phyloP scores from a whole-genome alignment of 92 coral and sea anemone genomes.

The Actinostola sp. region DNA sequence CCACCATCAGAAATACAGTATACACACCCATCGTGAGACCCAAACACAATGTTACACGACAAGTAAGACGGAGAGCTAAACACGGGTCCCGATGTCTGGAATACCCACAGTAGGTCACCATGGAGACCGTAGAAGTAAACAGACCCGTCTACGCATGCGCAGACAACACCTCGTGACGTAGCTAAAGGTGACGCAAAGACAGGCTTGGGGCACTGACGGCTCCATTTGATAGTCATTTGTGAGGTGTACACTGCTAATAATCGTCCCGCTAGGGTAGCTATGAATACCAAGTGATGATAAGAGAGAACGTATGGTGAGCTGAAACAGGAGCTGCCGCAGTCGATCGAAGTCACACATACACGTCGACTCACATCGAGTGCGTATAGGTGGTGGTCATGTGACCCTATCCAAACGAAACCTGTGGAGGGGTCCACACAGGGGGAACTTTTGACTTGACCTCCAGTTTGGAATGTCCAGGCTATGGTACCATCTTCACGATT shows the following conservation, averaged over 20 bases:
- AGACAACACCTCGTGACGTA: conserved; percentile 54
- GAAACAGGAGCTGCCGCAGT: conserved; percentile 87
- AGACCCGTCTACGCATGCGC: conserved; percentile 77
- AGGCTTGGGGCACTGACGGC: conserved; percentile 78
- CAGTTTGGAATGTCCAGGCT: conserved; percentile 80
- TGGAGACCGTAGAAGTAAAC: conserved; percentile 63
- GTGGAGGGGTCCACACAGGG: conserved; percentile 84
- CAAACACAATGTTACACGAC: conserved; percentile 51
- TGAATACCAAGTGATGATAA: conserved; percentile 68
- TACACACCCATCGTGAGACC: conserved; percentile 72
- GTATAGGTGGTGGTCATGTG: conserved; percentile 87
- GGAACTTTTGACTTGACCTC: conserved; percentile 85
- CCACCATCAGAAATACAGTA: conserved; percentile 73
- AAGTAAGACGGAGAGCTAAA: conserved; percentile 71
- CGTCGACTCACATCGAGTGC: conserved; percentile 65
- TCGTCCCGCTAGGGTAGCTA: conserved; percentile 75
- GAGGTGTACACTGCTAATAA: conserved; percentile 62
- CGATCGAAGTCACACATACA: conserved; percentile 47
- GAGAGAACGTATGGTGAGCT: conserved; percentile 77
- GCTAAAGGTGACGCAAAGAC: conserved; percentile 80
- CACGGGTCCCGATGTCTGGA: conserved; percentile 50
- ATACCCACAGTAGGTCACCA: conserved; percentile 71
- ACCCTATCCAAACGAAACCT: conserved; percentile 93
- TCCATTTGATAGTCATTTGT: conserved; percentile 62
- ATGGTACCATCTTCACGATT: conserved; percentile 63